Evolutionary conservation across 2,888 invertebrate genomes (phyloP).

Genomic region (Noctua comes): DNA sequence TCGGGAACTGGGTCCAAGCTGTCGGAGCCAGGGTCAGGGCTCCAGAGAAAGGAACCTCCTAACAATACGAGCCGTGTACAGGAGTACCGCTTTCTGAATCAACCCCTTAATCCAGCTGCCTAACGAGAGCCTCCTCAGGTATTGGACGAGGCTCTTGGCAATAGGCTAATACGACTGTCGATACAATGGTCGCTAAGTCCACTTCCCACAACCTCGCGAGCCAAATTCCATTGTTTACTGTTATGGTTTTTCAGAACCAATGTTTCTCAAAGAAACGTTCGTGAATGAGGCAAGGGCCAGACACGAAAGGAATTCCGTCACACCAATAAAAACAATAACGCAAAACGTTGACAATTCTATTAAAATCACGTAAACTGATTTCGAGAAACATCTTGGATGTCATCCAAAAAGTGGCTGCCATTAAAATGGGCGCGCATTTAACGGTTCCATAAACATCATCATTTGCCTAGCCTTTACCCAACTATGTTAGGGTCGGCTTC

Average conservation of each 20-base stretch:
- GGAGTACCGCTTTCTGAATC: no score
- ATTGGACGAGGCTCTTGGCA: no score
- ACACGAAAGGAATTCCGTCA: conserved; percentile 5
- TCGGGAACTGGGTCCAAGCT: no score
- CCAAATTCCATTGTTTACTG: neutral
- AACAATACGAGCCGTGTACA: no score
- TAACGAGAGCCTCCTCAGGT: no score
- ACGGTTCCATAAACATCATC: conserved; percentile 77
- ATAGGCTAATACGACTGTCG: no score
- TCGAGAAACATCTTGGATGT: conserved; percentile 68
- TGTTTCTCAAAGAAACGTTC: conserved; percentile 9
- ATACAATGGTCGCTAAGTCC: no score
- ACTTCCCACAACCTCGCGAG: no score
- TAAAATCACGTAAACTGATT: conserved; percentile 73
- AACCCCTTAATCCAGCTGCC: no score
- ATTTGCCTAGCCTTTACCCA: neutral
- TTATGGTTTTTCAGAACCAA: neutral
- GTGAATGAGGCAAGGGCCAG: conserved; percentile 8
- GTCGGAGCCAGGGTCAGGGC: no score
- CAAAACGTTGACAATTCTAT: conserved; percentile 59
- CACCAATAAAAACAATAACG: conserved; percentile 49
- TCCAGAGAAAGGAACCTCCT: no score
- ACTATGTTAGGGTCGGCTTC: neutral
- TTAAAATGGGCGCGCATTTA: conserved; percentile 77
- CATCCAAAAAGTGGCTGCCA: conserved; percentile 69